These are phyloP conservation scores for Amphipyra berbera DNA, from an alignment of 2,888 invertebrate species.

Conservation along the genomic window DNA sequence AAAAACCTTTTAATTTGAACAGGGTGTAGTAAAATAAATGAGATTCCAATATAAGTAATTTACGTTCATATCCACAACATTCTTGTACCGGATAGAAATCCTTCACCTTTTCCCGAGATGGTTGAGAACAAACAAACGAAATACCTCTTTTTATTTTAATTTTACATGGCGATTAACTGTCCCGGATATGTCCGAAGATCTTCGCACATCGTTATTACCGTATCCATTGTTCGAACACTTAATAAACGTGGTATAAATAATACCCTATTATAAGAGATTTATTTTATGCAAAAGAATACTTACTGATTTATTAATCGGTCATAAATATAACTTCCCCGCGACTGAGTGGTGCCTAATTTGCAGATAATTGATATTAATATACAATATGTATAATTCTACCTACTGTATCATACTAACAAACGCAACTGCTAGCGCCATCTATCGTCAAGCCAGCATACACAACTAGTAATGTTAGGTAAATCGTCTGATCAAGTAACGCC, in stretches of 20 bases:
- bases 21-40: too few species aligned
- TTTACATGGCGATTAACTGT: constrained; percentile 30
- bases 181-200: constrained; percentile 33
- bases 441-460: background rate
- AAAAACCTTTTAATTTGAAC: too few species aligned
- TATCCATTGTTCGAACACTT: constrained; percentile 8
- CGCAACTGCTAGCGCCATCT: constrained; percentile 32
- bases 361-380: too few species aligned
- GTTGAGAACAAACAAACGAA: constrained; percentile 21
- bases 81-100: constrained; percentile 31
- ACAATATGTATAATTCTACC: too few species aligned
- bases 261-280: constrained; percentile 4
- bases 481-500: constrained; percentile 7
- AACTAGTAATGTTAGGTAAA: constrained; percentile 1
- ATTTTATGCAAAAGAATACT: constrained; percentile 3
- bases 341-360: too few species aligned
- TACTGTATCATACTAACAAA: background rate
- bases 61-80: constrained; percentile 19
- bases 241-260: constrained; percentile 28
- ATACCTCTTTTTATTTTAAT: constrained; percentile 15
- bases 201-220: constrained; percentile 24
- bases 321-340: background rate
- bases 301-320: constrained; percentile 13
- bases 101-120: constrained; percentile 54
- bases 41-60: constrained; percentile 4